Evolutionary conservation across 2,113 vertebrate genomes (phyloP).

Genomic region (Pseudorasbora parva): DNA sequence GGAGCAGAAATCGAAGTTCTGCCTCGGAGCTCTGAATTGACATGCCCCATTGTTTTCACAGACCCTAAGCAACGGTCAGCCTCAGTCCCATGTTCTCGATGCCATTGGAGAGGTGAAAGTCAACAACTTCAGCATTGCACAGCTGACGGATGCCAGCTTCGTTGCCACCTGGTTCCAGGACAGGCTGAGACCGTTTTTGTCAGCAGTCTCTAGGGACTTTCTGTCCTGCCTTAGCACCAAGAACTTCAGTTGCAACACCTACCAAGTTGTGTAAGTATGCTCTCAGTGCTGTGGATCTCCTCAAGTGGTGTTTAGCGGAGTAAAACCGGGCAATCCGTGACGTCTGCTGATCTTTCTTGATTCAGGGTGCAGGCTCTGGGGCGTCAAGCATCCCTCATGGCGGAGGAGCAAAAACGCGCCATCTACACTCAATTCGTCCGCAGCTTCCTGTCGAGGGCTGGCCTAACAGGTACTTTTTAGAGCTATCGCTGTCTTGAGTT

Average conservation of each 20-base stretch:
- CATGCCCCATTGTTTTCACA: neutral
- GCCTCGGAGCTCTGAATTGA: neutral
- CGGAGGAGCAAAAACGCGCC: constrained; percentile 7
- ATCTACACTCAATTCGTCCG: constrained; percentile 61
- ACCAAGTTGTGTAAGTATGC: constrained; percentile 63
- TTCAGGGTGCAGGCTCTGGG: constrained; percentile 57
- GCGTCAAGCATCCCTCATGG: constrained; percentile 51
- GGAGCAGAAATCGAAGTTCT: neutral
- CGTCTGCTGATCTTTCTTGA: constrained; percentile 8
- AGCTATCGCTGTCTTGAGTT: too few relatives aligned
- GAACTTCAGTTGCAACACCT: constrained; percentile 65
- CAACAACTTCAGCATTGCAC: constrained; percentile 11
- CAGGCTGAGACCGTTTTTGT: constrained; percentile 56
- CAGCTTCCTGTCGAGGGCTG: constrained; percentile 61
- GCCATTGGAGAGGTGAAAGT: constrained; percentile 43
- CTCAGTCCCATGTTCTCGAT: constrained; percentile 34
- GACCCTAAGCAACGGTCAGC: neutral
- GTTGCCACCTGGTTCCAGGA: constrained; percentile 58
- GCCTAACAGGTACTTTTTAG: constrained; percentile 54
- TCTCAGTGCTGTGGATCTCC: neutral
- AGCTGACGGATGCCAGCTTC: constrained; percentile 44
- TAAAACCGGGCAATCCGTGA: neutral
- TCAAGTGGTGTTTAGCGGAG: neutral
- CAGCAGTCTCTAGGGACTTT: constrained; percentile 56
- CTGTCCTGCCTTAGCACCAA: constrained; percentile 59